Base-by-base conservation (phyloP, 2,888 invertebrate species). In the Bombyx huttoni region DNA sequence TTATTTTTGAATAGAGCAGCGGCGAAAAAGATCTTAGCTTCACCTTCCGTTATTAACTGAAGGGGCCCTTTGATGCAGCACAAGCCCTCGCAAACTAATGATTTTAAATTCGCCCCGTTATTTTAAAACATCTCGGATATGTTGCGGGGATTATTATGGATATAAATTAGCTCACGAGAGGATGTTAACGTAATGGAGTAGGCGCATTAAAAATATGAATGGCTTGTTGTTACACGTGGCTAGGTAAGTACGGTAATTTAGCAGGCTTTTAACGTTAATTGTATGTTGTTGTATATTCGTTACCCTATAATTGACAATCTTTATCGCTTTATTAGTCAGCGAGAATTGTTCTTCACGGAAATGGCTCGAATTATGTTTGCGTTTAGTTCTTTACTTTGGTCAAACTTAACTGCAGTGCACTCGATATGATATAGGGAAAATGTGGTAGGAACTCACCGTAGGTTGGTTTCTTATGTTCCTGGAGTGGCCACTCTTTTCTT, bases 41-140 rank as follows among this genome's bases (percentile, higher is more conserved):
- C 81, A 79, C 81, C 84, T 84, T 83, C 74, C 78, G 63, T 82
- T 85, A 85, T 87, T 83, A 84, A 86, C 82, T 79, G 72, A 68
- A 66, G 59, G 65, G 70, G 78, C 74, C 74, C 83, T 84, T 85
- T 24, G 80, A 83, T 81, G 75, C 78, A 78, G 68, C 67, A 60
- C 62, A 64, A 64, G 63, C 75, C 76, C 72, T 75, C 64, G 62
- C 66, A 58, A 73, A 73, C 78, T 83, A 82, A 85, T 83, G 82
- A 78, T 79, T 85, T 81, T 75, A 79, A 79, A 80, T 64, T 60
- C 53, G 58, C 69, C 68, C 68, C 63, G 70, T 75, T 78, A 77
- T 73, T 74, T 70, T 61, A 59, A 64, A 56, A 57, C 47, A 49
- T 58, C 50, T 53, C 48, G 60, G 56, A 60, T 70, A 64, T 65